phyloP scores from a whole-genome alignment of 2,888 invertebrate genomes.

The Laothoe populi region DNA sequence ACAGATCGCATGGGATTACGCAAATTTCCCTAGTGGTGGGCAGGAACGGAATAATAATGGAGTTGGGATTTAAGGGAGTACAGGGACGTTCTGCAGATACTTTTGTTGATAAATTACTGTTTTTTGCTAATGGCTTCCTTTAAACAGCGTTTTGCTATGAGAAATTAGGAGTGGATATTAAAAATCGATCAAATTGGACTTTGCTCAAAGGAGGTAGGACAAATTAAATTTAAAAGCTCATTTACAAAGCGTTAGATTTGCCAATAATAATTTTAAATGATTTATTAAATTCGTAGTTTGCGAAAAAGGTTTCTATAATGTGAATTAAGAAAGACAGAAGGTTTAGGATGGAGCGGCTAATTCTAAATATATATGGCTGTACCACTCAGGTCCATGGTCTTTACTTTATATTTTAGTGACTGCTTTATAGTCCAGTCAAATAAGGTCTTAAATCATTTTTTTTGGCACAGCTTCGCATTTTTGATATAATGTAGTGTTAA shows the following conservation, averaged over 20 bases:
- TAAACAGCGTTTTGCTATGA: constrained; percentile 42
- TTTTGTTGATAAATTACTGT: constrained; percentile 77
- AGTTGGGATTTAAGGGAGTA: constrained; percentile 63
- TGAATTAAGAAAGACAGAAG: no score
- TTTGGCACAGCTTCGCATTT: no score
- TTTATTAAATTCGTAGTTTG: background rate
- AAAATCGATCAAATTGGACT: background rate
- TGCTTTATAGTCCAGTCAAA: no score
- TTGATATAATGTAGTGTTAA: no score
- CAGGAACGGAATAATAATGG: constrained; percentile 74
- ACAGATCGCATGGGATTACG: constrained; percentile 67
- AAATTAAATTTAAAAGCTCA: background rate
- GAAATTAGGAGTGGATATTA: background rate
- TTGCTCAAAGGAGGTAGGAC: background rate
- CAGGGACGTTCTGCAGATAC: constrained; percentile 61
- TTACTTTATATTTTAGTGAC: no score
- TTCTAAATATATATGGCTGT: no score
- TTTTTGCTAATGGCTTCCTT: constrained; percentile 71
- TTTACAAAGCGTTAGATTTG: no score
- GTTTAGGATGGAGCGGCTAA: no score
- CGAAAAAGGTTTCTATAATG: no score
- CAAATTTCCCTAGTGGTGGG: constrained; percentile 66
- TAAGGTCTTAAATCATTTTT: no score
- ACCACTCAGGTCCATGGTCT: no score
- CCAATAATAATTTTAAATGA: background rate